phyloP scores from a whole-genome alignment of 2,797 vertebrate genomes.

The Silurus aristotelis region DNA sequence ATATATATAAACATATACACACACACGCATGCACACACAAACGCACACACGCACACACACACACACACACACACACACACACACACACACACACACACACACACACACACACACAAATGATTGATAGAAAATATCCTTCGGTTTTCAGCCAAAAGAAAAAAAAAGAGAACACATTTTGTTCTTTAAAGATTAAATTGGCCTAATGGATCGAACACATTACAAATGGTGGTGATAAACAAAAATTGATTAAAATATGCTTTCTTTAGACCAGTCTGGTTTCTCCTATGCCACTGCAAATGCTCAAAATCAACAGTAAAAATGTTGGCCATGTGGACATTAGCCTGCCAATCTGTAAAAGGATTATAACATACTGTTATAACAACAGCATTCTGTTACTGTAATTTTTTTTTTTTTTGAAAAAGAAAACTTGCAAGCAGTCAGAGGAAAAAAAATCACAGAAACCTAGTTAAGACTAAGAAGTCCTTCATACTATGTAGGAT shows the following conservation, averaged over 20 bases:
- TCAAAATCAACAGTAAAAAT: neutral
- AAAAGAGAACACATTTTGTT: neutral
- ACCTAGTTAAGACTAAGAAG: neutral
- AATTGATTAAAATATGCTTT: neutral
- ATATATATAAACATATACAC: no score
- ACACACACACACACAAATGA: no score
- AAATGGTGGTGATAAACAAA: neutral
- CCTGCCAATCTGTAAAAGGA: neutral
- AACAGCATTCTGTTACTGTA: neutral
- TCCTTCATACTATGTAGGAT: conserved; percentile 1
- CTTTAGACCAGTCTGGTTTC: neutral
- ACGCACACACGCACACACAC: no score
- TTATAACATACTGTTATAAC: neutral
- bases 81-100: no score
- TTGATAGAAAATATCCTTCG: neutral
- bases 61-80: no score
- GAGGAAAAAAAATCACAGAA: neutral
- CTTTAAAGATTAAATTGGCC: neutral
- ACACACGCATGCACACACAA: no score
- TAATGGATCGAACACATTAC: neutral
- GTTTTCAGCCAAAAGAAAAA: neutral
- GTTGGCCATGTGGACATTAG: neutral
- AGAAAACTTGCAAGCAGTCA: neutral
- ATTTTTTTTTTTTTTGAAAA: neutral
- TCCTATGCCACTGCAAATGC: neutral